These are phyloP conservation scores for Sarcophaga bullata DNA, from an alignment of 1,140 invertebrate species.

Conservation along the genomic window DNA sequence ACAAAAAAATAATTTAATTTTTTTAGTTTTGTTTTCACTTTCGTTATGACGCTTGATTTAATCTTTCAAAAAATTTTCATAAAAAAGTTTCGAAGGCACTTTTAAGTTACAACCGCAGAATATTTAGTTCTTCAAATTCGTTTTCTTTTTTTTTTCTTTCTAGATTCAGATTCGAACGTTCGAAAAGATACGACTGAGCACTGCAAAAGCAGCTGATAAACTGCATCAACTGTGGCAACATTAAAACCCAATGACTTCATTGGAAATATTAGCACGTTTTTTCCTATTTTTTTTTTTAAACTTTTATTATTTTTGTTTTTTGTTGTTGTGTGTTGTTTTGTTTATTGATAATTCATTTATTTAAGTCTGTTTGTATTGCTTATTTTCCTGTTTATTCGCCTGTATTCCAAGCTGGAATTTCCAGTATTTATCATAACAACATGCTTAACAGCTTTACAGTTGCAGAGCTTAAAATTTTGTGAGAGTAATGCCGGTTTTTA, in stretches of 20 bases:
- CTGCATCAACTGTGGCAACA: constrained; percentile 40
- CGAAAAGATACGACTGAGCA: constrained; percentile 33
- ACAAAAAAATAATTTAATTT: neutral
- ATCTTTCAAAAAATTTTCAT: neutral
- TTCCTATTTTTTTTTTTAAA: constrained; percentile 16
- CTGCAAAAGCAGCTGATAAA: constrained; percentile 36
- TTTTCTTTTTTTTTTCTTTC: neutral
- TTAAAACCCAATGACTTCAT: constrained; percentile 37
- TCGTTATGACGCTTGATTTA: neutral
- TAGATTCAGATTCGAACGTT: neutral
- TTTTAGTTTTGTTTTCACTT: neutral
- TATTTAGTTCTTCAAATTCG: neutral
- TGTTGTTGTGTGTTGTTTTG: neutral
- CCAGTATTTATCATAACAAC: neutral
- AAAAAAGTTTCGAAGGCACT: neutral
- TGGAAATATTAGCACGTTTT: constrained; percentile 34
- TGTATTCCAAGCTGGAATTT: neutral
- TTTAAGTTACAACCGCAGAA: neutral
- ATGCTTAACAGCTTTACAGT: neutral
- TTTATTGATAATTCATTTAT: neutral
- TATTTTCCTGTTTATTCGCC: neutral
- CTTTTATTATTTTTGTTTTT: neutral
- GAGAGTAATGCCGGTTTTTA: neutral
- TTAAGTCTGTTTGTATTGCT: neutral
- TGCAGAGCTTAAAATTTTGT: neutral